A percentile compares a stretch with the other conserved stretches of the same genome.
These are phyloP conservation scores for Cassiopea andromeda DNA, from an alignment of 30 jellyfish, hydroid and myxozoan species.

Conservation along the genomic window DNA sequence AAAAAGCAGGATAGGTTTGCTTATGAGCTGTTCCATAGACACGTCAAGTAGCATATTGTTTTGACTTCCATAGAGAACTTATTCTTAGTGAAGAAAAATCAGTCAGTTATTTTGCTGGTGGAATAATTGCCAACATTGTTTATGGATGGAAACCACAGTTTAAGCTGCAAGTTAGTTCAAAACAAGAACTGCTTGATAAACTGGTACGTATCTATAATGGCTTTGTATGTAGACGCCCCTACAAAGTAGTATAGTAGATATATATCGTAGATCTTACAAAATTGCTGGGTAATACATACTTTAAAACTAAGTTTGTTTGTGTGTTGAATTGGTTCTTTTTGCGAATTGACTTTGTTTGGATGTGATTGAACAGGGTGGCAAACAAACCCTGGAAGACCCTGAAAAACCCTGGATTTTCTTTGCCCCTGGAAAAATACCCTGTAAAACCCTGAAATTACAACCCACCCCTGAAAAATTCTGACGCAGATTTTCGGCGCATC, in stretches of 20 bases:
- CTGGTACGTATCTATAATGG: constrained; percentile 55
- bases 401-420: too few species aligned
- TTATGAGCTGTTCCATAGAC: background rate
- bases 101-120: constrained; percentile 96
- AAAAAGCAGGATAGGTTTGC: background rate
- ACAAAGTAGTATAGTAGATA: background rate
- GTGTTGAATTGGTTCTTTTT: too few species aligned
- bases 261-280: background rate
- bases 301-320: too few species aligned
- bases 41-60: background rate
- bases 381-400: too few species aligned
- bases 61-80: constrained; percentile 44
- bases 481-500: too few species aligned
- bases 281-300: too few species aligned
- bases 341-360: too few species aligned
- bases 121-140: constrained; percentile 83
- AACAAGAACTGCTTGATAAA: constrained; percentile 61
- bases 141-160: constrained; percentile 68
- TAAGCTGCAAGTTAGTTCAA: constrained; percentile 49
- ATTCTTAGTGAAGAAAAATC: constrained; percentile 77
- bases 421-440: too few species aligned
- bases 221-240: background rate
- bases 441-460: too few species aligned
- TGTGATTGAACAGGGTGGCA: too few species aligned
- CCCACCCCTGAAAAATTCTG: too few species aligned